Percentiles rank a stretch among this genome's conserved stretches.
Evolutionary conservation across 2,113 vertebrate genomes (phyloP).

Genomic region (Puntigrus tetrazona): DNA sequence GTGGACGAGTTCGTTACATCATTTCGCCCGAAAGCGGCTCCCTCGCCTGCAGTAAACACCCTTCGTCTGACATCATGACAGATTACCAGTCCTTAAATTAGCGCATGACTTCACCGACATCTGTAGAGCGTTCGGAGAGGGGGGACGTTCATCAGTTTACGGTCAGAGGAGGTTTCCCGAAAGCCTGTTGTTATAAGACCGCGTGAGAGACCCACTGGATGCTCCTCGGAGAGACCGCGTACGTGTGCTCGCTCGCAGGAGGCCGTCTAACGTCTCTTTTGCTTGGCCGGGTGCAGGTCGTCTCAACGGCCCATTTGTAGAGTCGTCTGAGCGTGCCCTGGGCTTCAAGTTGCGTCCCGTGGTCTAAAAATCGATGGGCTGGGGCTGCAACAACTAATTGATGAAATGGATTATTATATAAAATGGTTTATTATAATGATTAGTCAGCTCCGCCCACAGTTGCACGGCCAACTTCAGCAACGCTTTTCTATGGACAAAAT

Average conservation of each 20-base stretch:
- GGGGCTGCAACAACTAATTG: no score
- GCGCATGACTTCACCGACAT: slow-evolving; percentile 55
- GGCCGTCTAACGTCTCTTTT: neutral
- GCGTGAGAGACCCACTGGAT: slow-evolving; percentile 23
- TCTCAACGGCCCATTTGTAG: neutral
- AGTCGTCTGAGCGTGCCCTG: neutral
- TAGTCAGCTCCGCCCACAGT: no score
- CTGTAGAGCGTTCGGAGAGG: slow-evolving; percentile 28
- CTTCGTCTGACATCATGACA: slow-evolving; percentile 35
- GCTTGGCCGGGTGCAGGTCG: slow-evolving; percentile 17
- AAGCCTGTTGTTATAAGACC: slow-evolving; percentile 39
- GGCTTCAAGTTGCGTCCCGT: neutral
- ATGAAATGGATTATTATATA: no score
- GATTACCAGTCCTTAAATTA: slow-evolving; percentile 43
- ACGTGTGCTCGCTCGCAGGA: neutral
- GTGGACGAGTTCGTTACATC: slow-evolving; percentile 22
- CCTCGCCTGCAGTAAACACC: slow-evolving; percentile 38
- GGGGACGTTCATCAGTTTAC: slow-evolving; percentile 32
- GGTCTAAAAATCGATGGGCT: no score
- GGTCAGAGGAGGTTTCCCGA: slow-evolving; percentile 34
- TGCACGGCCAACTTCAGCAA: no score
- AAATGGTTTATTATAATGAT: no score
- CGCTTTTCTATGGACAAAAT: no score
- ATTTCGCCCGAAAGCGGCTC: slow-evolving; percentile 27
- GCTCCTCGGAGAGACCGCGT: neutral